Evolutionary conservation across 2,797 vertebrate genomes (phyloP).

Genomic region (Pseudopleuronectes americanus): DNA sequence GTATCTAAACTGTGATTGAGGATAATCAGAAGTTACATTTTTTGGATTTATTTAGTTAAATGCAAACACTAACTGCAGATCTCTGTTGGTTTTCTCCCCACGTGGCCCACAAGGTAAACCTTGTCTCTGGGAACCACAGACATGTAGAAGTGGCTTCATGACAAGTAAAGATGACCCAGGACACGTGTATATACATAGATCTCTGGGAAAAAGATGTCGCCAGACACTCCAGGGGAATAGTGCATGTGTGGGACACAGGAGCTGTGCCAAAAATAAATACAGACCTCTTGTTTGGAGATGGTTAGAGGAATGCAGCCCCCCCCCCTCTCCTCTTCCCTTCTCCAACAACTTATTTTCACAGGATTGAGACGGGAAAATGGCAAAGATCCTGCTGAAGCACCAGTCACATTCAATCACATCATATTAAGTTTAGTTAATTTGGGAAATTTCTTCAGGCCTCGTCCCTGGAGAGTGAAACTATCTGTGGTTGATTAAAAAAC

Average conservation of each 20-base stretch:
- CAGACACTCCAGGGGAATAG: conserved; percentile 75
- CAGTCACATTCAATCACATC: conserved; percentile 21
- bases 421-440: conserved; percentile 8
- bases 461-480: conserved; percentile 25
- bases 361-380: conserved; percentile 63
- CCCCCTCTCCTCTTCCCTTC: not conserved
- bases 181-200: conserved; percentile 70
- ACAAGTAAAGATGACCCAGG: conserved; percentile 71
- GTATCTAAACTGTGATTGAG: conserved; percentile 3
- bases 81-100: conserved; percentile 39
- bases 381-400: conserved; percentile 19
- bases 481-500: conserved; percentile 6
- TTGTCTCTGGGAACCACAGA: conserved; percentile 64
- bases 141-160: conserved; percentile 49
- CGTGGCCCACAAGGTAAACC: conserved; percentile 27
- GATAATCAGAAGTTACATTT: conserved; percentile 1
- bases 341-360: conserved; percentile 58
- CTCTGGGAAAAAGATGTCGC: conserved; percentile 80
- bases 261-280: conserved; percentile 75
- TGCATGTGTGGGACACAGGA: conserved; percentile 74
- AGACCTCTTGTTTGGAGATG: conserved; percentile 60
- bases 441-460: conserved; percentile 16
- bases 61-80: not conserved
- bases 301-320: conserved; percentile 69
- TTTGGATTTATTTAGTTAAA: conserved; percentile 24